phyloP scores from a whole-genome alignment of 2,113 vertebrate species.

The Macaca nemestrina region DNA sequence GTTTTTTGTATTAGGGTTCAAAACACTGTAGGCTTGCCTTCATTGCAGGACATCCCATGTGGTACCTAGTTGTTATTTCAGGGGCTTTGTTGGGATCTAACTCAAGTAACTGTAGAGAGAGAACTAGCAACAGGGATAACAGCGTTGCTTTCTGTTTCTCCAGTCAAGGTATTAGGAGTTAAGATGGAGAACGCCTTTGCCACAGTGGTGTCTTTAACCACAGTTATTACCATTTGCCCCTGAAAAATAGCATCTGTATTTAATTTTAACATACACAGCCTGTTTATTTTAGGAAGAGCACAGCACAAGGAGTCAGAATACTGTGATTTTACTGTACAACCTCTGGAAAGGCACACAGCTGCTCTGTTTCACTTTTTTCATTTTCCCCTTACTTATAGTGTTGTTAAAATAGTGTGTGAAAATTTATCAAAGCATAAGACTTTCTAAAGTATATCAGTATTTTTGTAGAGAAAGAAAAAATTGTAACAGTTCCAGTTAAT shows the following conservation, averaged over 20 bases:
- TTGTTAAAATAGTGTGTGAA: not conserved
- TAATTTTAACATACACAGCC: not conserved
- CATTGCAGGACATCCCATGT: not conserved
- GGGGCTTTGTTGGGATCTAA: not conserved
- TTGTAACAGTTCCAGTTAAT: not conserved
- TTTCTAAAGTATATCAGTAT: not conserved
- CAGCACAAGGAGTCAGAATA: not conserved
- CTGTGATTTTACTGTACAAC: not conserved
- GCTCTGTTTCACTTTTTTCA: not conserved
- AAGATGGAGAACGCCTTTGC: not conserved
- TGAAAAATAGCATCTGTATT: not conserved
- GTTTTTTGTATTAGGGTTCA: not conserved
- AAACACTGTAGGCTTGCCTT: not conserved
- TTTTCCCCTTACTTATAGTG: not conserved
- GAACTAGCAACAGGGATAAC: not conserved
- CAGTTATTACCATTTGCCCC: not conserved
- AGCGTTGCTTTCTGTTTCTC: not conserved
- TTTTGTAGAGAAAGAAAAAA: not conserved
- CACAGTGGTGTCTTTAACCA: not conserved
- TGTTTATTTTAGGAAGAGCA: conserved; percentile 10
- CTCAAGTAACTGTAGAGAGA: not conserved
- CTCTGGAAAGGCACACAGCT: not conserved
- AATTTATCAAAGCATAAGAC: not conserved
- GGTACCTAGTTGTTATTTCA: not conserved
- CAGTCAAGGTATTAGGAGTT: not conserved